These are phyloP conservation scores for Halcyon smyrnensis DNA, from an alignment of 2,797 vertebrate species.

Conservation along the genomic window DNA sequence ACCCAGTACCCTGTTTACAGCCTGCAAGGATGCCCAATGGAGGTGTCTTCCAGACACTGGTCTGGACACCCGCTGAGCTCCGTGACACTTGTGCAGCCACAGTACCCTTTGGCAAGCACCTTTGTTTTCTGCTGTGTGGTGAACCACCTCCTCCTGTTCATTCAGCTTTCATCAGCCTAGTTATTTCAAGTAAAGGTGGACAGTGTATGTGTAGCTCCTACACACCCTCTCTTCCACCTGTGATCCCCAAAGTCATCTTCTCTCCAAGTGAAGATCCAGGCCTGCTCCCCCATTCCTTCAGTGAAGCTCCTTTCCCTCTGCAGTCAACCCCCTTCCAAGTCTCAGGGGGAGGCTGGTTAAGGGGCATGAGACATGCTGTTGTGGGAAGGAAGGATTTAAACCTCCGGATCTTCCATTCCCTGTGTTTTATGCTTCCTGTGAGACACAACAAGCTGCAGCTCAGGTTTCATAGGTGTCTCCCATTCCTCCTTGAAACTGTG, in stretches of 20 bases:
- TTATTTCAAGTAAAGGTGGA: not conserved
- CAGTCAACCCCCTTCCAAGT: not conserved
- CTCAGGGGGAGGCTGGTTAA: not conserved
- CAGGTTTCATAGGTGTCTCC: not conserved
- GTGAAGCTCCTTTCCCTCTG: not conserved
- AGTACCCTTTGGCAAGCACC: not conserved
- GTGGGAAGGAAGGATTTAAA: not conserved
- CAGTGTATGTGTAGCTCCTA: not conserved
- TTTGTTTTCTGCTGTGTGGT: not conserved
- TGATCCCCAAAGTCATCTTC: not conserved
- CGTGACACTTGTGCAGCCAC: not conserved
- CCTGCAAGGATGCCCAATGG: too few relatives aligned
- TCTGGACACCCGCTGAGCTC: not conserved
- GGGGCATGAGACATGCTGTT: fast-evolving
- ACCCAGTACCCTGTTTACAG: not conserved
- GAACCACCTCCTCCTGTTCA: fast-evolving
- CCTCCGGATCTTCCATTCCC: not conserved
- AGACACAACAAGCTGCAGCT: not conserved
- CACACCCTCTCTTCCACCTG: not conserved
- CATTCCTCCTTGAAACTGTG: not conserved
- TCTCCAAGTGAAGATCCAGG: not conserved
- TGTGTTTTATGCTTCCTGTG: not conserved
- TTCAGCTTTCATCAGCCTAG: not conserved
- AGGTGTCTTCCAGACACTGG: not conserved
- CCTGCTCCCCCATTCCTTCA: not conserved